Evolutionary conservation across 2,888 invertebrate species (phyloP).

Genomic region (Rutpela maculata): DNA sequence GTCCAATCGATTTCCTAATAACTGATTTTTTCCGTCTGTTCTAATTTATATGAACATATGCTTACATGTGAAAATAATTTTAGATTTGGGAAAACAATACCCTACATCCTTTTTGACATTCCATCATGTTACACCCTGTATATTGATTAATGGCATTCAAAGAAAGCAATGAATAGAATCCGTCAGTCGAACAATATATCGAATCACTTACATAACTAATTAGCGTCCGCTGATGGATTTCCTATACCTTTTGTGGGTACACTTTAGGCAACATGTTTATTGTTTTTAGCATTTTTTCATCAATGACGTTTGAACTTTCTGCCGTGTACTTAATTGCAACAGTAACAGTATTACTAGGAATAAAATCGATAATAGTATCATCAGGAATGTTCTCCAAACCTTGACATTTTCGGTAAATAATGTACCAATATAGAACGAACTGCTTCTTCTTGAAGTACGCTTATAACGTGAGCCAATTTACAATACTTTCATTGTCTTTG

Average conservation of each 20-base stretch:
- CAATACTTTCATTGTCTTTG: background rate
- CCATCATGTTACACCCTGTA: background rate
- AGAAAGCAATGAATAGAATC: background rate
- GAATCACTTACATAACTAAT: background rate
- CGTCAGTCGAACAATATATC: background rate
- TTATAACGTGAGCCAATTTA: background rate
- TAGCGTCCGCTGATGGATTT: background rate
- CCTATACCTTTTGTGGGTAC: background rate
- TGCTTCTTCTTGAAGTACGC: background rate
- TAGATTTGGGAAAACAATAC: no score
- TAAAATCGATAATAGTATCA: background rate
- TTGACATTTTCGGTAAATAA: conserved; percentile 29
- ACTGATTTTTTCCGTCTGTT: no score
- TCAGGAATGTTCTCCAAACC: conserved; percentile 18
- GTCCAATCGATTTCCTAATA: no score
- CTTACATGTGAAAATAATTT: no score
- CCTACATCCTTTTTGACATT: no score
- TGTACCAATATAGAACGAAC: conserved; percentile 5
- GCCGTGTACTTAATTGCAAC: background rate
- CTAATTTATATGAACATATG: no score
- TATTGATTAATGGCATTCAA: background rate
- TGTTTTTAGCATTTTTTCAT: background rate
- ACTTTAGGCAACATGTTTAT: background rate
- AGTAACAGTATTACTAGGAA: conserved; percentile 3
- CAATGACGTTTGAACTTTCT: background rate